These are phyloP conservation scores for Tribolium castaneum DNA, from an alignment of 1,140 invertebrate genomes.

Conservation along the genomic window DNA sequence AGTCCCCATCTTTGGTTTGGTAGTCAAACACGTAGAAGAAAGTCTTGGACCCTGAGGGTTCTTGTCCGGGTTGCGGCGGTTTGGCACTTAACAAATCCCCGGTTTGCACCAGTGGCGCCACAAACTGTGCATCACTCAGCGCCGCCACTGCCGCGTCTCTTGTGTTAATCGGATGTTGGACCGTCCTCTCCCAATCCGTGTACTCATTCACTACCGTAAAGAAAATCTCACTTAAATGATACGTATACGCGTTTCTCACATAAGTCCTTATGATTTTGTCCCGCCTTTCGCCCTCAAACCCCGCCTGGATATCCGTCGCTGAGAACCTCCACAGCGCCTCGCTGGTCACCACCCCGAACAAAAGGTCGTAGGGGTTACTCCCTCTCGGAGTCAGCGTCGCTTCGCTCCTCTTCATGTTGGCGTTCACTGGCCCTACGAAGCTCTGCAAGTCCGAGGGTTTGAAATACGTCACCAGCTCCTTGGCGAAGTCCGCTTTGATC, in stretches of 20 bases:
- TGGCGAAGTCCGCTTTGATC: conserved; percentile 82
- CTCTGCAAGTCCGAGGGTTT: conserved; percentile 75
- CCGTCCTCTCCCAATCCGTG: conserved; percentile 95
- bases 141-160: conserved; percentile 92
- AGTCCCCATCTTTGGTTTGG: conserved; percentile 91
- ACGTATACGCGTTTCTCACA: conserved; percentile 92
- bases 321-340: conserved; percentile 87
- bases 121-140: conserved; percentile 91
- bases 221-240: conserved; percentile 96
- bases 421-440: conserved; percentile 71
- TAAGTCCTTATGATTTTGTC: conserved; percentile 94
- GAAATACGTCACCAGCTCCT: conserved; percentile 77
- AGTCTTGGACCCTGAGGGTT: conserved; percentile 71
- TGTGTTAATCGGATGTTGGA: conserved; percentile 91
- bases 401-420: conserved; percentile 71
- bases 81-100: conserved; percentile 79
- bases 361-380: conserved; percentile 76
- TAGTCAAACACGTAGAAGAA: conserved; percentile 96
- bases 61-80: conserved; percentile 64
- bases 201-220: conserved; percentile 97
- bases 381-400: conserved; percentile 62
- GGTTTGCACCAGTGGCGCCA: conserved; percentile 85
- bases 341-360: conserved; percentile 87
- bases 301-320: conserved; percentile 84
- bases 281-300: conserved; percentile 89